Conservation (phyloP, 2,888 invertebrate species). For the Strigamia crassipes region DNA sequence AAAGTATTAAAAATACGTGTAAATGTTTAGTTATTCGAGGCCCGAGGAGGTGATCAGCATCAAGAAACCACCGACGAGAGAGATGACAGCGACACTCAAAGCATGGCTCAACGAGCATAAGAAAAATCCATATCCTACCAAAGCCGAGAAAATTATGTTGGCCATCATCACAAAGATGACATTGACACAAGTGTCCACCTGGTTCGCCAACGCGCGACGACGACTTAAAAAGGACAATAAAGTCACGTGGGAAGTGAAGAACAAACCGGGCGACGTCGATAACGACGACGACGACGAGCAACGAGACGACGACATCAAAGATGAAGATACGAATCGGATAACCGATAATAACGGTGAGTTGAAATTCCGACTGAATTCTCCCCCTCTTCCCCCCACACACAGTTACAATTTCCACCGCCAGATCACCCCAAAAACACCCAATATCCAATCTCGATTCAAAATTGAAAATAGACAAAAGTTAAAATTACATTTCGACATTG, state of each 20-base stretch:
- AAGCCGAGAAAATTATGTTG: constrained; percentile 94
- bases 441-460: constrained; percentile 7
- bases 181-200: constrained; percentile 90
- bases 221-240: constrained; percentile 96
- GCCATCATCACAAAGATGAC: constrained; percentile 97
- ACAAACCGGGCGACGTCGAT: constrained; percentile 85
- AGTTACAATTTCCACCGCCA: constrained; percentile 25
- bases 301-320: constrained; percentile 48
- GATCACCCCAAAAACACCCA: not conserved
- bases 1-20: too few relatives aligned
- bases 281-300: constrained; percentile 69
- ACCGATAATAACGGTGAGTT: constrained; percentile 35
- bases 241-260: constrained; percentile 96
- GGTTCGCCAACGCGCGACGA: constrained; percentile 94
- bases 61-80: constrained; percentile 72
- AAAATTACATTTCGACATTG: not conserved
- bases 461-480: constrained; percentile 4
- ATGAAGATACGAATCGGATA: constrained; percentile 38
- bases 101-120: constrained; percentile 97
- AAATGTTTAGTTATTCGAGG: constrained; percentile 16
- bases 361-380: not conserved
- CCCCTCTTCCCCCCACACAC: not conserved
- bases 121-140: constrained; percentile 94
- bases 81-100: constrained; percentile 95
- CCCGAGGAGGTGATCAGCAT: constrained; percentile 30